A percentile compares a stretch with the other conserved stretches of the same genome.
phyloP scores from a whole-genome alignment of 1,140 invertebrate genomes.

The Halictus rubicundus region DNA sequence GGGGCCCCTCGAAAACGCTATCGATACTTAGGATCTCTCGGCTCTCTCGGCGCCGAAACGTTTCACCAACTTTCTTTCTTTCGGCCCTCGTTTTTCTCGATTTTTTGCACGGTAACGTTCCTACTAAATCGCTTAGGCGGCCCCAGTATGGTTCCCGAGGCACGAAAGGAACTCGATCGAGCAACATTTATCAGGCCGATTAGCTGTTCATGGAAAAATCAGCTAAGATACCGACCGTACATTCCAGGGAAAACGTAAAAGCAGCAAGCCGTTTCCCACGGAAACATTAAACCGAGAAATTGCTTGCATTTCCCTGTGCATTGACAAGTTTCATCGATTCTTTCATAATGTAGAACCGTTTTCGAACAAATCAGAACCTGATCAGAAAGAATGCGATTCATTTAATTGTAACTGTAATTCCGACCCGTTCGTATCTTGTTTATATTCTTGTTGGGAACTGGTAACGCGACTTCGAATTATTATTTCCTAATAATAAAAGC shows the following conservation, averaged over 20 bases:
- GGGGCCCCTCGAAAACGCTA: neutral
- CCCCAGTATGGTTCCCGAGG: slow-evolving; percentile 2
- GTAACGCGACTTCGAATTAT: no score
- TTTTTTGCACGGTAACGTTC: neutral
- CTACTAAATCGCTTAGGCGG: neutral
- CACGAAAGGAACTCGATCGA: slow-evolving; percentile 8
- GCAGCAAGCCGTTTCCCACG: neutral
- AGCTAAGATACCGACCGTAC: neutral
- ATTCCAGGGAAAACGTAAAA: neutral
- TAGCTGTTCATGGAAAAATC: neutral
- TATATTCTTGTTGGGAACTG: no score
- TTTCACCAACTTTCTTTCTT: neutral
- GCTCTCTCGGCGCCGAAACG: neutral
- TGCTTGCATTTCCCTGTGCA: neutral
- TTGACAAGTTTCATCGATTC: no score
- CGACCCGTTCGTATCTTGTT: no score
- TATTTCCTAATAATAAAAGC: no score
- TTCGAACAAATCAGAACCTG: no score
- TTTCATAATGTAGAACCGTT: no score
- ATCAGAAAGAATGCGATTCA: neutral
- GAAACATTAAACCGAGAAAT: neutral
- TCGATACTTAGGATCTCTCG: neutral
- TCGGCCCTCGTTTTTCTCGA: neutral
- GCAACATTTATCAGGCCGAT: neutral
- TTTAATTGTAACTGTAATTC: no score